Evolutionary conservation across 2,797 vertebrate genomes (phyloP).

Genomic region (Cercopithecus neglectus): DNA sequence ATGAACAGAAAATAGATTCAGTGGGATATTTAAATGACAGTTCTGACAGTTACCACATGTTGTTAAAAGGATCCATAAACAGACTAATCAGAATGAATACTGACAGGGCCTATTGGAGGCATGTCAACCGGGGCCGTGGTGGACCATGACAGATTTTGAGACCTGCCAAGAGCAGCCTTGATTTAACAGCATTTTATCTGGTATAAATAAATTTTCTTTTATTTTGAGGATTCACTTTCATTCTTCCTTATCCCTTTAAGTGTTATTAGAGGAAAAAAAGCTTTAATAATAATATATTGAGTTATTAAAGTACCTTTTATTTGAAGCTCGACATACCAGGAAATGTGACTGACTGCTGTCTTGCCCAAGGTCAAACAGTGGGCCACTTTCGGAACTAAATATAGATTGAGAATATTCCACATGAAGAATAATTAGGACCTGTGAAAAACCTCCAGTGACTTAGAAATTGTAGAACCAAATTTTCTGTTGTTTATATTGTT

Average conservation of each 20-base stretch:
- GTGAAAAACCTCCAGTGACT: background rate
- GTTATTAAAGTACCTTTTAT: constrained; percentile 39
- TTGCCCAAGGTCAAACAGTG: background rate
- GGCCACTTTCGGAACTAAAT: constrained; percentile 5
- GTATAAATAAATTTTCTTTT: background rate
- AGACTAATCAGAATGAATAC: background rate
- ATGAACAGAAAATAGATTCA: background rate
- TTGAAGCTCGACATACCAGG: background rate
- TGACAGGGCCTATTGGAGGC: background rate
- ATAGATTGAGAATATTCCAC: background rate
- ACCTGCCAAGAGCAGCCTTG: background rate
- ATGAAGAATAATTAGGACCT: constrained; percentile 10
- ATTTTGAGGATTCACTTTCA: background rate
- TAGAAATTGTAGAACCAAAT: background rate
- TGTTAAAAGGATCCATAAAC: background rate
- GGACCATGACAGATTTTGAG: background rate
- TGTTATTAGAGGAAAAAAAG: background rate
- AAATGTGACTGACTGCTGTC: background rate
- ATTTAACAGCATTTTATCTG: background rate
- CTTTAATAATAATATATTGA: background rate
- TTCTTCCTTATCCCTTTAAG: constrained; percentile 3
- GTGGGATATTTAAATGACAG: background rate
- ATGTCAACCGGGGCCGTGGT: background rate
- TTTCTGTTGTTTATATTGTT: constrained; percentile 27
- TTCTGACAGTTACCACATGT: background rate